These are phyloP conservation scores for Phaetusa simplex DNA, from an alignment of 2,113 vertebrate genomes.

Conservation along the genomic window DNA sequence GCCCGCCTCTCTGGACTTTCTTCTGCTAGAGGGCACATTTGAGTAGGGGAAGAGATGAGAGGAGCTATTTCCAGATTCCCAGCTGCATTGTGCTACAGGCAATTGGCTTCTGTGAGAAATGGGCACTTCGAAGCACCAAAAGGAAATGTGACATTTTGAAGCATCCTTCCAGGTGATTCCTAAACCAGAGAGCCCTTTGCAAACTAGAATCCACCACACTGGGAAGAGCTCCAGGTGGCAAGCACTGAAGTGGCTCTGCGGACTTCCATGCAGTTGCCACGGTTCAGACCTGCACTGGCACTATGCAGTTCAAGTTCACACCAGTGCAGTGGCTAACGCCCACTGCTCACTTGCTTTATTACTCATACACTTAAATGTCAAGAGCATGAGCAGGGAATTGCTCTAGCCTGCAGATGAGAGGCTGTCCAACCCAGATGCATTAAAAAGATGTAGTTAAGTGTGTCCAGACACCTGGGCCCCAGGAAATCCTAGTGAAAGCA, in stretches of 20 bases:
- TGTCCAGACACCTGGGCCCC: neutral
- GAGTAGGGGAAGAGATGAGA: neutral
- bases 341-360: neutral
- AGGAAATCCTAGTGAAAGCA: neutral
- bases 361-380: neutral
- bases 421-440: accelerated
- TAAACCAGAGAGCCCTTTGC: neutral
- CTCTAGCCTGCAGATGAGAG: neutral
- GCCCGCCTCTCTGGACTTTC: neutral
- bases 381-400: neutral
- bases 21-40: neutral
- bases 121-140: neutral
- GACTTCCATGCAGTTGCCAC: neutral
- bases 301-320: neutral
- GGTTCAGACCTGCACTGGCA: neutral
- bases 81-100: neutral
- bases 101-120: neutral
- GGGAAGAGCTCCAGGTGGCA: neutral
- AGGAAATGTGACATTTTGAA: neutral
- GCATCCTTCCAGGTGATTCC: neutral
- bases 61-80: neutral
- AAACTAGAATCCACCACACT: accelerated
- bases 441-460: neutral
- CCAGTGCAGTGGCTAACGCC: neutral
- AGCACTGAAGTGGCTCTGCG: neutral